phyloP scores from a whole-genome alignment of 1,140 invertebrate species.

The honey bee (Apis mellifera) region DNA sequence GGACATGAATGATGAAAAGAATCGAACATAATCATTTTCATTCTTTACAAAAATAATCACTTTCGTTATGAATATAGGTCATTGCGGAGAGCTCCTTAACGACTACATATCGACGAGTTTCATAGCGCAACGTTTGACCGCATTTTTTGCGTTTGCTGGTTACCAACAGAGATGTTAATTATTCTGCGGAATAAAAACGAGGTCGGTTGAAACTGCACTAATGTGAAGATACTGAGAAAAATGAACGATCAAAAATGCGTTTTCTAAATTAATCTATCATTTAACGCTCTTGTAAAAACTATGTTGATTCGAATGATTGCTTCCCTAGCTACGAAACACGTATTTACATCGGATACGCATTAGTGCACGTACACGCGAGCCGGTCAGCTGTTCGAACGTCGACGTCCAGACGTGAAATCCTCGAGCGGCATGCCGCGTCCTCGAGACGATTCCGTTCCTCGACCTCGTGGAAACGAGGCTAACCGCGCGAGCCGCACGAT shows the following conservation, averaged over 20 bases:
- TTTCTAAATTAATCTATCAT: background rate
- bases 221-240: background rate
- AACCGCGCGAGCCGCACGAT: conserved; percentile 52
- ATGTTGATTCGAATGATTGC: background rate
- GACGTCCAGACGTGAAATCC: conserved; percentile 38
- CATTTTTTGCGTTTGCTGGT: conserved; percentile 1
- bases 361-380: conserved; percentile 13
- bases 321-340: background rate
- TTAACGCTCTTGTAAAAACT: background rate
- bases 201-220: background rate
- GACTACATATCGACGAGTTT: conserved; percentile 11
- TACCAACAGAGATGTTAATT: conserved; percentile 14
- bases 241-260: background rate
- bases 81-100: background rate
- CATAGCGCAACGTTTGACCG: background rate
- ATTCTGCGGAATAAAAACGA: conserved; percentile 11
- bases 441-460: conserved; percentile 67
- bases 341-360: conserved; percentile 30
- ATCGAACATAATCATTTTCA: no score
- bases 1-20: no score
- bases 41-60: background rate
- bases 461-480: conserved; percentile 67
- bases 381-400: conserved; percentile 58
- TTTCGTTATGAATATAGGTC: conserved; percentile 7
- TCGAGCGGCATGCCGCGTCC: conserved; percentile 46